Base-by-base conservation (phyloP, 1,140 invertebrate genomes). In the Lucilia sericata region DNA sequence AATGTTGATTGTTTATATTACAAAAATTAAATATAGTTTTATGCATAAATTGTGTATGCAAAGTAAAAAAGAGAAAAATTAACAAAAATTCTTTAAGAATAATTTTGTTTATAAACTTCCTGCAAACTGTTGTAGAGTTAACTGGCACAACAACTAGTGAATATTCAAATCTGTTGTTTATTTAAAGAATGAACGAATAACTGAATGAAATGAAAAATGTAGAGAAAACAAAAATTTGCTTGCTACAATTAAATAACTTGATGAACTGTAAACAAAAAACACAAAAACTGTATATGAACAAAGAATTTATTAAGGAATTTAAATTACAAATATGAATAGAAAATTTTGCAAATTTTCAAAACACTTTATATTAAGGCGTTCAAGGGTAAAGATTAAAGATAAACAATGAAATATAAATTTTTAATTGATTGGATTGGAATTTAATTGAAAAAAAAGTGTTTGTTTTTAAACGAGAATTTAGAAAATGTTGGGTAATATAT, bases 171-270 rank as follows among this genome's bases (percentile, higher is more conserved):
- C 9, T 60, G 14, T 21, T 21, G 65, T 70, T 70, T 70, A 70
- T 70, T 10, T 70, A 19, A 70, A 60, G 55, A 60, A 60, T 42
- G 42, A 60, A 60, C 14, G n/a, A 42, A 60, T n/a, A n/a, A 60
- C 13, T n/a, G 13, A 30, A 30, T 30, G 25, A 30, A n/a, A 30
- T 14, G 51, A 60, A 60, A 60, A 17, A n/a, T n/a, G 14, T 1
- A 17, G n/a, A 60, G 14, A 60, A 60, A 4, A 70, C 21, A 70
- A 70, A 25, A 70, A 25, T 70, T 70, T 70, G 65, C 65, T 70
- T 70, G 25, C 65, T 17, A 70, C n/a, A 70, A 70, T 19, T 21
- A 70, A 70, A 70, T 70, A 70, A 70, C 19, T 70, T 70, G 65
- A 19, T 70, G 65, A 70, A 70, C 65, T 70, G 65, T 70, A 70